Evolutionary conservation across 35 echinoderm and acorn worm genomes (phyloP), one percentile per base, ranked within the genome.

Genomic region (Ophioderma brevispina): DNA sequence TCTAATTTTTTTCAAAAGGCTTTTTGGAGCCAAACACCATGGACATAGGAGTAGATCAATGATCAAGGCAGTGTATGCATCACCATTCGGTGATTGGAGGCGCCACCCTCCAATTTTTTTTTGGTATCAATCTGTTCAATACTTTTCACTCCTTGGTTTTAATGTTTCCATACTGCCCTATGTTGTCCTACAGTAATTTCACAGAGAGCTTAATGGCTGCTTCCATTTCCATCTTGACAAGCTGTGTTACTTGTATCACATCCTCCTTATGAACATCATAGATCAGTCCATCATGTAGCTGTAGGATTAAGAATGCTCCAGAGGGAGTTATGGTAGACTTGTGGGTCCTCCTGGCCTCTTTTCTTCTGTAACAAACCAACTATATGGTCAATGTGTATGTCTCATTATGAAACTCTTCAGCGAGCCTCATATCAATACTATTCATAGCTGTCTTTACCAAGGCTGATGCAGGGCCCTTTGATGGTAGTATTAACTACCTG

Each of bases 401-500:
- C 36, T 83, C 5, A 94, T 78, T 56, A 18, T 90, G 97, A 75
- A 91, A 99, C 49, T 83, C 89, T 33, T 81, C 83, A 13, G 84
- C 76, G 0, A 99, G 64, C 37, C 87, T 40, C 18, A 38, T 70
- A 46, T 99, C 93, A 46, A 99, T 95, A 31, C 64, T 93, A 76
- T 95, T 77, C 97, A 99, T 99, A 13, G 97, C 97, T 5, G 80
- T 92, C 80, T 99, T 99, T 11, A 99, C 97, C 41, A 99, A 85
- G 46, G 95, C 97, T 55, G 97, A 93, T 0, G 97, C 97, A 31
- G 97, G 95, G 14, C n/a, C 97, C 97, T 91, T 99, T 93, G 52
- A 99, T 89, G 39, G 92, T 99, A 32, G 97, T 99, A 49, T 99
- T 99, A 38, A 99, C 94, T 17, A 94, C 97, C 64, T 99, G 97